Percentiles rank a stretch among this genome's conserved stretches.
These are phyloP conservation scores for Drosophila yooni DNA, from an alignment of 2,888 invertebrate genomes.

Conservation along the genomic window DNA sequence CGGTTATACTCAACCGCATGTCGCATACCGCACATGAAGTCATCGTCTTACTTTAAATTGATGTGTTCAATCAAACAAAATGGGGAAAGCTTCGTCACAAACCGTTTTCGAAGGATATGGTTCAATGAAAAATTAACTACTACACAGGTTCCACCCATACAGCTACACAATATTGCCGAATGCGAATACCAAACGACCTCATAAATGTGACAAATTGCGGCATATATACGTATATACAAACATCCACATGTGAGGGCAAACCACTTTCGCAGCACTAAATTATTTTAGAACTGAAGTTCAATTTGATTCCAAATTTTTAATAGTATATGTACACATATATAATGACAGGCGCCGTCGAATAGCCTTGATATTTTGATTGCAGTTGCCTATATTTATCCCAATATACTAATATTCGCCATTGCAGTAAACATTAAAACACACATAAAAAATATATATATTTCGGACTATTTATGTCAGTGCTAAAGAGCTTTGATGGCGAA, in stretches of 20 bases:
- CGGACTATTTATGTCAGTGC: slow-evolving; percentile 17
- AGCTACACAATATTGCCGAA: slow-evolving; percentile 24
- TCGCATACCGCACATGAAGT: slow-evolving; percentile 42
- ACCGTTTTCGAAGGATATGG: slow-evolving; percentile 48
- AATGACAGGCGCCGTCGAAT: slow-evolving; percentile 6
- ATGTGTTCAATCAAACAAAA: slow-evolving; percentile 65
- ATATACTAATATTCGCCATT: neutral
- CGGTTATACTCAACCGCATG: slow-evolving; percentile 27
- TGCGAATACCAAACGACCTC: slow-evolving; percentile 46
- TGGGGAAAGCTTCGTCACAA: slow-evolving; percentile 42
- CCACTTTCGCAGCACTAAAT: slow-evolving; percentile 28
- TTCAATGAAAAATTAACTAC: slow-evolving; percentile 64
- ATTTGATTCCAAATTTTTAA: slow-evolving; percentile 18
- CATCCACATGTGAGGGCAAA: neutral
- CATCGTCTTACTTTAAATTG: slow-evolving; percentile 56
- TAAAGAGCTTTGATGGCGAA: slow-evolving; percentile 20
- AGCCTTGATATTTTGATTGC: slow-evolving; percentile 9
- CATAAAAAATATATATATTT: slow-evolving; percentile 20
- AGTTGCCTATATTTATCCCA: neutral
- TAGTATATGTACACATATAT: neutral
- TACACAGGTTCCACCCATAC: slow-evolving; percentile 34
- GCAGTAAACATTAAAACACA: slow-evolving; percentile 6
- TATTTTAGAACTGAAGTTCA: slow-evolving; percentile 14
- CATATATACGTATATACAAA: slow-evolving; percentile 7
- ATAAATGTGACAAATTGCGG: slow-evolving; percentile 66